A percentile compares a stretch with the other conserved stretches of the same genome.
Conservation (phyloP, 1,140 invertebrate genomes). For the Lasioglossum baleicum region DNA sequence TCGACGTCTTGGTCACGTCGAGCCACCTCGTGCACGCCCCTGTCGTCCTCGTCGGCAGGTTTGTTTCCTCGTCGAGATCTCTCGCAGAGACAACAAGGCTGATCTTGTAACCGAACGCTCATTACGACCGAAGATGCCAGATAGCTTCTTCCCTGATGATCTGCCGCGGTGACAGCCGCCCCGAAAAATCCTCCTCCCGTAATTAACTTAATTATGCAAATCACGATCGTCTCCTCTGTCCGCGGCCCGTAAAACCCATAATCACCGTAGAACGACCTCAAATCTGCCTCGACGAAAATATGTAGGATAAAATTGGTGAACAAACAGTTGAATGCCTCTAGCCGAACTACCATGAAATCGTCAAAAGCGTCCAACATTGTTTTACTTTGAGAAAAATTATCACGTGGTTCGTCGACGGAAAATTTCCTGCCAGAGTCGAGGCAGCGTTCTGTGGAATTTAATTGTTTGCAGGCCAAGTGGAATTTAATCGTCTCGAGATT, state of each 20-base stretch:
- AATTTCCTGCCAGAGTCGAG: too few species aligned
- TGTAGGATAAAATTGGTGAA: too few species aligned
- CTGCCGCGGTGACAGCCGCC: background rate
- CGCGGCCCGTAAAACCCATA: background rate
- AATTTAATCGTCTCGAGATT: background rate
- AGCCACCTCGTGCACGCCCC: constrained; percentile 28
- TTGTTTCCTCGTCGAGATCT: constrained; percentile 41
- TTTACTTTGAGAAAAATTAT: too few species aligned
- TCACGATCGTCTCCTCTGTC: background rate
- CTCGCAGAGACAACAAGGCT: constrained; percentile 24
- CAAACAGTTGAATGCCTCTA: too few species aligned
- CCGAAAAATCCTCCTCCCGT: background rate
- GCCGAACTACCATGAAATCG: too few species aligned
- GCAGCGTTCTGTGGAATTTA: background rate
- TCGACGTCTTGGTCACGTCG: constrained; percentile 57
- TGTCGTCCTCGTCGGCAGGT: constrained; percentile 35
- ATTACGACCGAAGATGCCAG: constrained; percentile 47
- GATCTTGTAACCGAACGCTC: constrained; percentile 51
- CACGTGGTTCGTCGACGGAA: too few species aligned
- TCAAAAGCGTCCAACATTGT: too few species aligned
- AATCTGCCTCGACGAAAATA: too few species aligned
- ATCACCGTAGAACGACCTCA: background rate
- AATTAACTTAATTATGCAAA: constrained; percentile 39
- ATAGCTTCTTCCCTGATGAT: constrained; percentile 1
- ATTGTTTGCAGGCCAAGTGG: background rate